phyloP scores from a whole-genome alignment of 2,888 invertebrate species.

The Caenorhabditis imperialis region DNA sequence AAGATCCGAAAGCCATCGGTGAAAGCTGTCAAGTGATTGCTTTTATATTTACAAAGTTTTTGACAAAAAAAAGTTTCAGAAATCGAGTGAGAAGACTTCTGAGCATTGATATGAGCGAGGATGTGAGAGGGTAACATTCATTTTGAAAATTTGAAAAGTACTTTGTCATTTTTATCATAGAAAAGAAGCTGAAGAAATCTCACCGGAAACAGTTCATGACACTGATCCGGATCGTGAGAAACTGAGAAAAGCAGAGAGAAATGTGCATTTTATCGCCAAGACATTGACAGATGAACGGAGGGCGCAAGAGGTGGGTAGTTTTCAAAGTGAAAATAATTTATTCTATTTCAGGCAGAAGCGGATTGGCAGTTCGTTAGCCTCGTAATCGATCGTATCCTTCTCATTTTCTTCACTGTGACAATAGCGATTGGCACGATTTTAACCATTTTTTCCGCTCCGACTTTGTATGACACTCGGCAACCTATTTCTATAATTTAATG shows the following conservation, averaged over 20 bases:
- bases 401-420: slow-evolving; percentile 67
- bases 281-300: slow-evolving; percentile 63
- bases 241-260: slow-evolving; percentile 67
- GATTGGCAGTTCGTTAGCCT: slow-evolving; percentile 77
- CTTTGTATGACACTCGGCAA: slow-evolving; percentile 58
- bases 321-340: neutral
- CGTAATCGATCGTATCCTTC: slow-evolving; percentile 73
- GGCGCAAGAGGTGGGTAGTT: slow-evolving; percentile 64
- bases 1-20: slow-evolving; percentile 51
- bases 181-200: slow-evolving; percentile 30
- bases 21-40: slow-evolving; percentile 41
- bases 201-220: slow-evolving; percentile 36
- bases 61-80: slow-evolving; percentile 12
- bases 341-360: slow-evolving; percentile 66
- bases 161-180: too few relatives aligned
- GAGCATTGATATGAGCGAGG: slow-evolving; percentile 49
- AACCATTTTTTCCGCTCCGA: slow-evolving; percentile 68
- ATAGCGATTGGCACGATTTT: slow-evolving; percentile 66
- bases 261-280: slow-evolving; percentile 75
- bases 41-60: neutral
- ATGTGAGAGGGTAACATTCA: slow-evolving; percentile 6
- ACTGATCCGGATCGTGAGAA: slow-evolving; percentile 55
- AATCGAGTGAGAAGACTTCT: slow-evolving; percentile 47
- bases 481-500: slow-evolving; percentile 12
- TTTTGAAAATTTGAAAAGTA: slow-evolving; percentile 14